These are phyloP conservation scores for Pyxicephalus adspersus DNA, from an alignment of 2,113 vertebrate genomes.

Conservation along the genomic window DNA sequence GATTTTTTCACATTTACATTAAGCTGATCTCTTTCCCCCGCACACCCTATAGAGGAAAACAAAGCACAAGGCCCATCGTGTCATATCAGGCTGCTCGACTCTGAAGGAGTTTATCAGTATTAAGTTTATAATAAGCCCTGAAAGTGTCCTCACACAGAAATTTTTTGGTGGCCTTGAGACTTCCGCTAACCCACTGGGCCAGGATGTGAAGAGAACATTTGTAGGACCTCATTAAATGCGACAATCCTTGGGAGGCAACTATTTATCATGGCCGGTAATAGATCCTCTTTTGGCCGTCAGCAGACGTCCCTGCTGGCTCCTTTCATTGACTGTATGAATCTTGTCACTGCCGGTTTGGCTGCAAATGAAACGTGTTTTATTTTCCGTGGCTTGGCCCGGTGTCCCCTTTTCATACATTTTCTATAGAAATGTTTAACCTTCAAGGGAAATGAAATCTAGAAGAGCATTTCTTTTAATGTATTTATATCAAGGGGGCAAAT, in stretches of 20 bases:
- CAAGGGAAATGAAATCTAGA: too few species aligned
- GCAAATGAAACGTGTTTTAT: slow-evolving; percentile 47
- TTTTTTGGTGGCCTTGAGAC: slow-evolving; percentile 46
- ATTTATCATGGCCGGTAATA: slow-evolving; percentile 51
- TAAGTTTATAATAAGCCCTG: too few species aligned
- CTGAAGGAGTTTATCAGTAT: too few species aligned
- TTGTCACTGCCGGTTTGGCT: slow-evolving; percentile 43
- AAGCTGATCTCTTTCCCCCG: too few species aligned
- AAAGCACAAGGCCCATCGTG: too few species aligned
- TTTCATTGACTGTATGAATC: slow-evolving; percentile 49
- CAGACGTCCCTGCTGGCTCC: slow-evolving; percentile 20
- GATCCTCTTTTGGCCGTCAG: neutral
- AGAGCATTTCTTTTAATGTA: too few species aligned
- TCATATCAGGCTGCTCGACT: too few species aligned
- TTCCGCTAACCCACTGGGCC: slow-evolving; percentile 22
- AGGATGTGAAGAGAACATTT: slow-evolving; percentile 40
- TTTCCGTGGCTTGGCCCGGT: neutral
- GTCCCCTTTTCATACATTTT: neutral
- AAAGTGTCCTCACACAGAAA: neutral
- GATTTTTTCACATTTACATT: too few species aligned
- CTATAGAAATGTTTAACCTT: too few species aligned
- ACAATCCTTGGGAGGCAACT: slow-evolving; percentile 7
- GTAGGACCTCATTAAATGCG: slow-evolving; percentile 49
- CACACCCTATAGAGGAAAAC: too few species aligned
- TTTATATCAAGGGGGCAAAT: too few species aligned